Evolutionary conservation across 2,888 invertebrate species (phyloP), one percentile per base, ranked within the genome.

Genomic region (Eudasyphora cyanicolor): DNA sequence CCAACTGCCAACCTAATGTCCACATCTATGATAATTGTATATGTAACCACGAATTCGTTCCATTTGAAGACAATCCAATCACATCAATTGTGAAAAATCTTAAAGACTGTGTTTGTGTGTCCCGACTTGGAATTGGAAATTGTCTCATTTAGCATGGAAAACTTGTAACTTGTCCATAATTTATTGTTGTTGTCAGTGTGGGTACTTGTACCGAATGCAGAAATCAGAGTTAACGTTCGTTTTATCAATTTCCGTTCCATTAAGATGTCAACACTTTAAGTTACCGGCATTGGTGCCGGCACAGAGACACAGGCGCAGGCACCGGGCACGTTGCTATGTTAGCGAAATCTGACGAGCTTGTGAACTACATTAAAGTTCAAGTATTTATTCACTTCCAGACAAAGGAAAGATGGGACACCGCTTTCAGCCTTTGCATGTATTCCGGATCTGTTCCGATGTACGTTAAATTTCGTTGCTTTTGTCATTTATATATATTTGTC

Each of bases 241-340:
- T 73, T 84, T 85, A 86, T 86, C 86, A 84, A 86, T 86, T 84
- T 85, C 85, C 86, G 85, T 84, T 85, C 82, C 85, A 85, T 86
- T 86, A 86, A 86, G 85, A 85, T 85, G 86, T 86, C 86, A 86
- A 79, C 81, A 51, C 64, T 82, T 82, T 67, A 24, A 42, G 24
- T 67, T 42, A 67, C 38, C 35, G 67, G n/a, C 60, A 60, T 24
- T 54, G 21, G 21, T 54, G 21, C 21, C 24, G 54, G 32, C 32
- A 32, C 5, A 14, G 45, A 2, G 54, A 8, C 32, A 32, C 5
- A 14, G 45, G 14, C 38, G 2, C 10, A 8, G 12, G 38, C 38
- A 38, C 24, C 57, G 27, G 21, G 24, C 38, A 67, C 24, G 42
- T 24, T 38, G 42, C n/a, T n/a, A n/a, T n/a, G n/a, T n/a, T n/a